phyloP scores from a whole-genome alignment of 2,113 vertebrate species.

The Daphoenositta chrysoptera region DNA sequence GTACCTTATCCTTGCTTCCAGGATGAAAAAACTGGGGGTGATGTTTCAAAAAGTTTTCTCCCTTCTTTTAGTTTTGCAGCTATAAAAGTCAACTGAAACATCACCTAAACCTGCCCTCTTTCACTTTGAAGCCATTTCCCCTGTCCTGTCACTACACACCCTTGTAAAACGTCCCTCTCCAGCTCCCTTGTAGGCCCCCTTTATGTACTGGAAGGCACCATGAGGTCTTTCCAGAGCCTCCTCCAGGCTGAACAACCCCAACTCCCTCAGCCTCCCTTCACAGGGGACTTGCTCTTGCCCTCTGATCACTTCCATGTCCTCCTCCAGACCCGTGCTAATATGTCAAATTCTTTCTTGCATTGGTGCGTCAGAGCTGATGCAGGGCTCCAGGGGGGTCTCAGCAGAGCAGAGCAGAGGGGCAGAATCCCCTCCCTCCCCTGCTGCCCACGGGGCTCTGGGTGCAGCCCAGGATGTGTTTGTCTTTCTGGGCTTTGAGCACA shows the following conservation, averaged over 20 bases:
- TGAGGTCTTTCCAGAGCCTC: neutral
- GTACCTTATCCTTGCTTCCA: neutral
- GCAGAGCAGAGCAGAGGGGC: neutral
- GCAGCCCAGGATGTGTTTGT: neutral
- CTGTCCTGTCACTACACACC: neutral
- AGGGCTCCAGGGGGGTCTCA: neutral
- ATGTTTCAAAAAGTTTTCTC: neutral
- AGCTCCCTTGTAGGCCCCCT: neutral
- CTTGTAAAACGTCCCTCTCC: fast-evolving
- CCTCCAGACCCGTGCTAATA: too few species aligned
- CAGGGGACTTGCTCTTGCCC: neutral
- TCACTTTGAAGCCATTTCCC: neutral
- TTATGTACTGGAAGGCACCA: neutral
- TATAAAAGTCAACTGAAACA: neutral
- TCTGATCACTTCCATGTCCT: neutral
- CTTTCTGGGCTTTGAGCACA: neutral
- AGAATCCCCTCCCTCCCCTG: neutral
- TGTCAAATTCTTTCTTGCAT: too few species aligned
- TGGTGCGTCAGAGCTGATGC: neutral
- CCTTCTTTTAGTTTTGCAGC: neutral
- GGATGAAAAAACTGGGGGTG: neutral
- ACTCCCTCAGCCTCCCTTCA: neutral
- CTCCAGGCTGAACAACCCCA: neutral
- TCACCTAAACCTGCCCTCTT: neutral
- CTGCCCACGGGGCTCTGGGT: neutral